These are phyloP conservation scores for Emberiza fucata DNA, from an alignment of 2,113 vertebrate species.

Conservation along the genomic window DNA sequence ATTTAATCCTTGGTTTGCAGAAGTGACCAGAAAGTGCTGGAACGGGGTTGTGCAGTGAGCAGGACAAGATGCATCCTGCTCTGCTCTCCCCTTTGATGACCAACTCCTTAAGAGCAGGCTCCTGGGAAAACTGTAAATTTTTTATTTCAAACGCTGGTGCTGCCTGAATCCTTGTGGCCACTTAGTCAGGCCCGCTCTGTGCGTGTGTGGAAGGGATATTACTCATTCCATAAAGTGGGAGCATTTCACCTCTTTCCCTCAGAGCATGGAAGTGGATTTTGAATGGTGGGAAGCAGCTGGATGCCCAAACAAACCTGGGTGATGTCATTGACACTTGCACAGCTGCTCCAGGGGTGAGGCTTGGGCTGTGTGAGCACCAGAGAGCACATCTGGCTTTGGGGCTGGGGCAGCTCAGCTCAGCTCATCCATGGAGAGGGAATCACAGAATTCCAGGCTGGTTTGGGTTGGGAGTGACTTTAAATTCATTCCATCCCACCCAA, in stretches of 20 bases:
- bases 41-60: background rate
- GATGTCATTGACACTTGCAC: background rate
- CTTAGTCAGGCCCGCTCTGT: background rate
- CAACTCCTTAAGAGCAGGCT: background rate
- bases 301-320: background rate
- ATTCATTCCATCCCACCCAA: background rate
- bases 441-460: background rate
- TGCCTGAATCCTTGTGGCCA: background rate
- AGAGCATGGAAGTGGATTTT: background rate
- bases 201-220: background rate
- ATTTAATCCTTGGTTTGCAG: background rate
- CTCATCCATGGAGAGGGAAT: background rate
- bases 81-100: background rate
- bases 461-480: background rate
- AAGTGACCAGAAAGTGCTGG: background rate
- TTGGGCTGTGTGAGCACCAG: background rate
- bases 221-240: background rate
- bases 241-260: background rate
- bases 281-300: constrained; percentile 25
- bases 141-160: background rate
- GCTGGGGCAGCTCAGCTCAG: background rate
- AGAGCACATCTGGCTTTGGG: accelerated
- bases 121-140: background rate
- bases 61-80: background rate
- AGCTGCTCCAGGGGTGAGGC: background rate